phyloP scores from a whole-genome alignment of 35 echinoderm and acorn worm species.

The Amphiura filiformis region DNA sequence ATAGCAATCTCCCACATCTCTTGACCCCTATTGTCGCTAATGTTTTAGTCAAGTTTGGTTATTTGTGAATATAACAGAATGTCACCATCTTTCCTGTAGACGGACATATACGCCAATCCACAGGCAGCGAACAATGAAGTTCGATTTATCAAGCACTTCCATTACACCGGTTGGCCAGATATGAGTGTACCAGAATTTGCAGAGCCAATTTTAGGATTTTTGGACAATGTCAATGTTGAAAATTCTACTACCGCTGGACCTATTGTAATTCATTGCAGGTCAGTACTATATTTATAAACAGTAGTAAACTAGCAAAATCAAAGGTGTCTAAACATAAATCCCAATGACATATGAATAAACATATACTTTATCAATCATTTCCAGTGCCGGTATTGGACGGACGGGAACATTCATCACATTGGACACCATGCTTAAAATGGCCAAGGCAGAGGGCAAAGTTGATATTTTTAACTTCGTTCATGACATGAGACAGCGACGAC shows the following conservation, averaged over 20 bases:
- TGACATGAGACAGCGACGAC: slow-evolving; percentile 46
- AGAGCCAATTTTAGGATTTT: not conserved
- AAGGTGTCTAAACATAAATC: too few relatives aligned
- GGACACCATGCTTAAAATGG: slow-evolving; percentile 73
- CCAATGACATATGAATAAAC: too few relatives aligned
- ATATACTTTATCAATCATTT: too few relatives aligned
- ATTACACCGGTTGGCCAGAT: not conserved
- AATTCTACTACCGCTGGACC: not conserved
- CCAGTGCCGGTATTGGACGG: slow-evolving; percentile 70
- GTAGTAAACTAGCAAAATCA: too few relatives aligned
- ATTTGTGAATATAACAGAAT: too few relatives aligned
- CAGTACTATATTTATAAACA: too few relatives aligned
- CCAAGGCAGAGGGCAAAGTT: slow-evolving; percentile 30
- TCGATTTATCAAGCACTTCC: not conserved
- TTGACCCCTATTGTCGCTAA: too few relatives aligned
- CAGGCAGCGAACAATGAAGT: not conserved
- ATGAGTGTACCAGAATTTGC: not conserved
- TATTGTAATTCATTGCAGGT: not conserved
- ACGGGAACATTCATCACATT: slow-evolving; percentile 69
- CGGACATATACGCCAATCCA: not conserved
- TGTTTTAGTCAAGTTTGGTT: too few relatives aligned
- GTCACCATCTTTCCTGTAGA: too few relatives aligned
- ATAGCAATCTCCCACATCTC: not conserved
- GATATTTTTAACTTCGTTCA: slow-evolving; percentile 53
- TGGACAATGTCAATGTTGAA: not conserved